A percentile compares a stretch with the other conserved stretches of the same genome.
Evolutionary conservation across 1,140 invertebrate species (phyloP).

Genomic region (Trichoplusia ni): DNA sequence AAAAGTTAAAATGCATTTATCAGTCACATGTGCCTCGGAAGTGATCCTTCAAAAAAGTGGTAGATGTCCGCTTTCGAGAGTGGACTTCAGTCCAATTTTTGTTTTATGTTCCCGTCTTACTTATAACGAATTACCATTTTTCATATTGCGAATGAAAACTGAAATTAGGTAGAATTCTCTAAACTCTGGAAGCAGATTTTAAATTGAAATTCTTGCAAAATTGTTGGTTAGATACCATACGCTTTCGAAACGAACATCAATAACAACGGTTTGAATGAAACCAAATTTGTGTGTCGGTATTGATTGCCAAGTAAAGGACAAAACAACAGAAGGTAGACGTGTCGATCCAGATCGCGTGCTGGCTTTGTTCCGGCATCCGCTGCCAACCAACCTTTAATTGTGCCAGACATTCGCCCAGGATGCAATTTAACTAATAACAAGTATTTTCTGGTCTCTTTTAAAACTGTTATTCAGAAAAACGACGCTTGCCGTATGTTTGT

Average conservation of each 20-base stretch:
- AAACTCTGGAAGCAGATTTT: too few relatives aligned
- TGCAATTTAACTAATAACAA: conserved; percentile 61
- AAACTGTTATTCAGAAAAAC: conserved; percentile 30
- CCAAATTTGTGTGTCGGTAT: not conserved
- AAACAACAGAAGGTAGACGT: conserved; percentile 69
- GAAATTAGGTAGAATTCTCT: too few relatives aligned
- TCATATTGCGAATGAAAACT: too few relatives aligned
- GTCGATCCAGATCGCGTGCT: conserved; percentile 63
- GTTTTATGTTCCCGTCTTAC: too few relatives aligned
- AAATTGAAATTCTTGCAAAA: too few relatives aligned
- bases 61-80: too few relatives aligned
- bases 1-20: conserved; percentile 41
- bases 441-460: conserved; percentile 38
- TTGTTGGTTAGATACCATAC: too few relatives aligned
- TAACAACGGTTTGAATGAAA: not conserved
- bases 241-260: too few relatives aligned
- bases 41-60: conserved; percentile 35
- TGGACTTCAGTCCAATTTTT: too few relatives aligned
- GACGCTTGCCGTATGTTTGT: conserved; percentile 45
- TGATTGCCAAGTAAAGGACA: conserved; percentile 26
- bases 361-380: conserved; percentile 65
- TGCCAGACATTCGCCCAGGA: conserved; percentile 47
- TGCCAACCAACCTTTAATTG: conserved; percentile 60
- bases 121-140: too few relatives aligned
- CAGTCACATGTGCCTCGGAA: conserved; percentile 47